These are phyloP conservation scores for Hylomyscus alleni DNA, from an alignment of 2,797 vertebrate genomes.

Conservation along the genomic window DNA sequence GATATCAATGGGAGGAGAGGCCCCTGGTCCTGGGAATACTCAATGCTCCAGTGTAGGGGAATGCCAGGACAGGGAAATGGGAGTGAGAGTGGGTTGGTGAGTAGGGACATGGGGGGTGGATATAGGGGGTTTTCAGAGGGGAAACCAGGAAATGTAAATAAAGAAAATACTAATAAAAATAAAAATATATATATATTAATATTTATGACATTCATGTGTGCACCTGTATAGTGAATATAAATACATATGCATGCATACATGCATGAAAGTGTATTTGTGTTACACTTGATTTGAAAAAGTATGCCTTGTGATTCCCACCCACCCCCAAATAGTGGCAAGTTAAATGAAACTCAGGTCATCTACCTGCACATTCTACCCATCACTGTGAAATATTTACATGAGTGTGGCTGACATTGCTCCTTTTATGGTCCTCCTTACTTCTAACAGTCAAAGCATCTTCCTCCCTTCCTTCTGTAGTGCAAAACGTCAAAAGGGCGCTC, in stretches of 20 bases:
- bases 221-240: background rate
- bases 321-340: constrained; percentile 43
- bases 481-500: background rate
- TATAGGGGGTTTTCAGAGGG: no score
- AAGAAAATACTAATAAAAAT: no score
- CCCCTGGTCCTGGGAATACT: no score
- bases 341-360: constrained; percentile 3
- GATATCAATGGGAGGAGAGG: no score
- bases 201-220: constrained; percentile 35
- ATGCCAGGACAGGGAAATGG: no score
- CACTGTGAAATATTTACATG: constrained; percentile 15
- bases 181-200: background rate
- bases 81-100: no score
- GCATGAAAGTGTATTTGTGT: background rate
- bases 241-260: background rate
- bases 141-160: no score
- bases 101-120: no score
- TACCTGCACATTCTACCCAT: background rate
- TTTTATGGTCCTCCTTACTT: constrained; percentile 45
- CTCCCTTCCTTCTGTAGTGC: constrained; percentile 18
- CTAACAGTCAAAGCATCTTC: constrained; percentile 42
- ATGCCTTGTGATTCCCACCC: background rate
- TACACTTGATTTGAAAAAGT: constrained; percentile 43
- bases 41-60: no score
- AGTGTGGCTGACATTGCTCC: constrained; percentile 29